Evolutionary conservation across 2,797 vertebrate species (phyloP).

Genomic region (Lepilemur septentrionalis): DNA sequence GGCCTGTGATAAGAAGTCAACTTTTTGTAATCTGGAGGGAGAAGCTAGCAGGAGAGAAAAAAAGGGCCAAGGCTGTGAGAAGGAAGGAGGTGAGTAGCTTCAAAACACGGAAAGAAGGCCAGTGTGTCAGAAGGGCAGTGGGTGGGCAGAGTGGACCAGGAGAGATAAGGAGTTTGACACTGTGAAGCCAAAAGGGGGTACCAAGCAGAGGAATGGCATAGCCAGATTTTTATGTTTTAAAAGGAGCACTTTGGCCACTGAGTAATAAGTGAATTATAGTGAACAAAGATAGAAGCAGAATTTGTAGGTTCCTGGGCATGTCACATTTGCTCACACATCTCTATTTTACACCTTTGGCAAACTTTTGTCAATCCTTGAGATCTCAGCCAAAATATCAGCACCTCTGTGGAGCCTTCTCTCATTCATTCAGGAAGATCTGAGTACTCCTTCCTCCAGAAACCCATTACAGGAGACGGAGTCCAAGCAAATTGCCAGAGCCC

Average conservation of each 20-base stretch:
- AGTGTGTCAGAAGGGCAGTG: not conserved
- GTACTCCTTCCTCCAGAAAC: not conserved
- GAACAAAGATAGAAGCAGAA: not conserved
- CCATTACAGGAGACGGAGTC: not conserved
- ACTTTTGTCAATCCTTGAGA: not conserved
- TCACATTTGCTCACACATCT: not conserved
- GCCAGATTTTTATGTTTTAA: not conserved
- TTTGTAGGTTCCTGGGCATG: not conserved
- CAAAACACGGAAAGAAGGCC: not conserved
- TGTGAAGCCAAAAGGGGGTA: not conserved
- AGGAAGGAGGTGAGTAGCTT: not conserved
- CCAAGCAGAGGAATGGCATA: not conserved
- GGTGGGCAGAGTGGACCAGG: not conserved
- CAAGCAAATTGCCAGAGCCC: not conserved
- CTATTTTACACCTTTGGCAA: not conserved
- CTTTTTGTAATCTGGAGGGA: not conserved
- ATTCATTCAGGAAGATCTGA: not conserved
- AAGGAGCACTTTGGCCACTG: not conserved
- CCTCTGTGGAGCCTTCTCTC: not conserved
- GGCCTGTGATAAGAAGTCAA: not conserved
- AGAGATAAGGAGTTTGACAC: not conserved
- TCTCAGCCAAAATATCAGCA: not conserved
- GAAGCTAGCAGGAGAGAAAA: not conserved
- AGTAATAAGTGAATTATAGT: not conserved
- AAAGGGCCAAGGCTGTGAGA: not conserved